Conservation (phyloP, 2,113 vertebrate genomes). For the Platysteira castanea region DNA sequence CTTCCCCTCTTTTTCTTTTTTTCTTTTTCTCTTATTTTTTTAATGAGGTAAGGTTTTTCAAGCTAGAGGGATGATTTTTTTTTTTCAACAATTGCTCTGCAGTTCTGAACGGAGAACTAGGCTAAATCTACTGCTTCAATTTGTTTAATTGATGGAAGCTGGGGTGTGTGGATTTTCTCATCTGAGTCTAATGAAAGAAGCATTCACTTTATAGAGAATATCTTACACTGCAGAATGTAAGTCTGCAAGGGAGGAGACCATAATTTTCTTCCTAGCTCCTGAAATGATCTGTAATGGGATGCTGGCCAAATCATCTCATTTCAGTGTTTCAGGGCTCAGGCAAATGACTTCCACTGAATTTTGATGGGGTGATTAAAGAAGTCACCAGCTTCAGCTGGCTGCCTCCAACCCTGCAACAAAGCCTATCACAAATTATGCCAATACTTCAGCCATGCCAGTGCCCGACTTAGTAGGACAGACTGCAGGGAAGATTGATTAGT, state of each 20-base stretch:
- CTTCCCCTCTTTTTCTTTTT: accelerated
- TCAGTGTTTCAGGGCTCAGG: not conserved
- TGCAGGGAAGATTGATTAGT: not conserved
- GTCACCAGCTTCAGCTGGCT: not conserved
- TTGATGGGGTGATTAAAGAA: conserved; percentile 30
- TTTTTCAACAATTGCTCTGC: conserved; percentile 1
- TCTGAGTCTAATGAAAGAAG: conserved; percentile 38
- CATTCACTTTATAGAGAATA: not conserved
- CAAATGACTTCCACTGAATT: not conserved
- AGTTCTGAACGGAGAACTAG: not conserved
- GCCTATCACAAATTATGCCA: not conserved
- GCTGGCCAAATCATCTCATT: not conserved
- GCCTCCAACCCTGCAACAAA: not conserved
- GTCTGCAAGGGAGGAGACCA: not conserved
- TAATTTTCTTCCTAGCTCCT: not conserved
- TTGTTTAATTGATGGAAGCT: conserved; percentile 60
- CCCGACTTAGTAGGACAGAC: not conserved
- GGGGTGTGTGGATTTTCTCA: conserved; percentile 45
- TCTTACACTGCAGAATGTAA: not conserved
- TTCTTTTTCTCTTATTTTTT: not conserved
- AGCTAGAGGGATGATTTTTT: conserved; percentile 20
- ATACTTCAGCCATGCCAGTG: not conserved
- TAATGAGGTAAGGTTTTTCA: not conserved
- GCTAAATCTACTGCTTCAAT: conserved; percentile 43
- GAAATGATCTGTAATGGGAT: not conserved